Evolutionary conservation across 2,888 invertebrate genomes (phyloP).

Genomic region (Campoletis raptor): DNA sequence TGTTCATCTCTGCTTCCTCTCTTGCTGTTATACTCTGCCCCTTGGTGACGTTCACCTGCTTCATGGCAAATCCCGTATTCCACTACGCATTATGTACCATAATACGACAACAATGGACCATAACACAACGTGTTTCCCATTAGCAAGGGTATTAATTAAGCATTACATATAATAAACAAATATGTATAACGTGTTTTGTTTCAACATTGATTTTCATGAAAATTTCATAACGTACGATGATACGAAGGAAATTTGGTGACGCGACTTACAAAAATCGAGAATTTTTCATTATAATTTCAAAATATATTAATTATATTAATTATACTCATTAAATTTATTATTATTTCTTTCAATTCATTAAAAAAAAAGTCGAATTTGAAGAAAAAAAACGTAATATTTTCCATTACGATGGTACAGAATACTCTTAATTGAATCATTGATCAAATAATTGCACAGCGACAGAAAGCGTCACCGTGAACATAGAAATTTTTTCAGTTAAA

Average conservation of each 20-base stretch:
- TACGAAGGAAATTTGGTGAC: background rate
- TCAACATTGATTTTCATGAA: background rate
- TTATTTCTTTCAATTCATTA: too few species aligned
- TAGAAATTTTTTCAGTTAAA: background rate
- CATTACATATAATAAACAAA: background rate
- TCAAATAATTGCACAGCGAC: background rate
- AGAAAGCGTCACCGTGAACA: background rate
- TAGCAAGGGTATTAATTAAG: background rate
- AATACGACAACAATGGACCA: slow-evolving; percentile 16
- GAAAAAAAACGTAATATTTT: background rate
- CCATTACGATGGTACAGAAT: too few species aligned
- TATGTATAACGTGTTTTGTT: background rate
- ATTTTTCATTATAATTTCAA: background rate
- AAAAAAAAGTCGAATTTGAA: background rate
- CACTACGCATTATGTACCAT: background rate
- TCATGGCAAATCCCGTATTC: slow-evolving; percentile 13
- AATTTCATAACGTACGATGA: background rate
- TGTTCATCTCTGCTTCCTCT: slow-evolving; percentile 4
- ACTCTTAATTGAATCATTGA: background rate
- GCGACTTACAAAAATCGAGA: background rate
- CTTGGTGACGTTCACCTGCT: background rate
- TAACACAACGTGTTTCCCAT: background rate
- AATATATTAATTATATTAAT: background rate
- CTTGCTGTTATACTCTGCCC: background rate
- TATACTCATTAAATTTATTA: too few species aligned